Conservation (phyloP, 2,113 vertebrate genomes). For the Eublepharis macularius region DNA sequence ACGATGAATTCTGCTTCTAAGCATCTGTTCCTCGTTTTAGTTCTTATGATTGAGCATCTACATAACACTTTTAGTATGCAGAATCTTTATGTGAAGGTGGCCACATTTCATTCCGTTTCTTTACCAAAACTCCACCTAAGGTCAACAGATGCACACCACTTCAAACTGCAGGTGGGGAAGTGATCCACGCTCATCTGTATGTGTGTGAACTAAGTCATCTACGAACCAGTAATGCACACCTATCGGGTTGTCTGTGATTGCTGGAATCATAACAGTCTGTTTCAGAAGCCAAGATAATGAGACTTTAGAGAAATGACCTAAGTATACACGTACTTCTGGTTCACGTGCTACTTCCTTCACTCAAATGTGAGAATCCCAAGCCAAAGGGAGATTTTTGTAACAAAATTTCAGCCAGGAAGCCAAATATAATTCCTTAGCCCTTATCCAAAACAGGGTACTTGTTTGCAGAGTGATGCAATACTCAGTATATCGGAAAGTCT, state of each 20-base stretch:
- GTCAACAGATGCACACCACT: not conserved
- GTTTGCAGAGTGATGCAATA: not conserved
- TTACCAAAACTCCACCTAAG: not conserved
- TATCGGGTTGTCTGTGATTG: not conserved
- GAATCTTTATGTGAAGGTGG: not conserved
- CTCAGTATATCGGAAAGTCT: not conserved
- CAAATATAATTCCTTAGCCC: not conserved
- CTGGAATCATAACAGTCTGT: not conserved
- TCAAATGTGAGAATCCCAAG: not conserved
- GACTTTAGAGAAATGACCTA: not conserved
- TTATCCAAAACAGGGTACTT: not conserved
- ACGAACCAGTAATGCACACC: not conserved
- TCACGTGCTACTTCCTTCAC: not conserved
- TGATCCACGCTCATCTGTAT: not conserved
- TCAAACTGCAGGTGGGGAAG: not conserved
- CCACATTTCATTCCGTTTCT: not conserved
- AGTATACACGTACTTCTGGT: not conserved
- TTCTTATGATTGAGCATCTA: not conserved
- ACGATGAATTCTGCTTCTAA: not conserved
- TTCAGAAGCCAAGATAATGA: not conserved
- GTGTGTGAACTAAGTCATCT: not conserved
- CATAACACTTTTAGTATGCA: not conserved
- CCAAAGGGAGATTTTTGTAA: not conserved
- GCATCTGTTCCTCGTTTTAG: not conserved
- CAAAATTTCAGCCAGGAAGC: not conserved